Conservation (phyloP, 2,113 vertebrate species). For the Tetrao urogallus region DNA sequence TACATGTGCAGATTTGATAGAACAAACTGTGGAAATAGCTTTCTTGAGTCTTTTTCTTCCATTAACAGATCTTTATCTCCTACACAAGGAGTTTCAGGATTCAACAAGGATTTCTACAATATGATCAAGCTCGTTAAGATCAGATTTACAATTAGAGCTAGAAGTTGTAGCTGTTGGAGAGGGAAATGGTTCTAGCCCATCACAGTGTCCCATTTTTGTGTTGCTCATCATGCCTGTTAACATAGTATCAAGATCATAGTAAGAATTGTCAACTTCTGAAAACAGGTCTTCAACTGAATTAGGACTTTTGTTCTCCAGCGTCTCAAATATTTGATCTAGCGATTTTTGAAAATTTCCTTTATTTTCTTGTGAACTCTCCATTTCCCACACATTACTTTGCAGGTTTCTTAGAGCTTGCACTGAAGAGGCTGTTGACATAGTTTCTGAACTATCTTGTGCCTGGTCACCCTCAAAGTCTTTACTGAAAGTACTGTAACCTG, state of each 20-base stretch:
- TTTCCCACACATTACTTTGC: constrained; percentile 85
- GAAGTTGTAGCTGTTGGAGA: constrained; percentile 79
- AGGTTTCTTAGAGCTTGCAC: constrained; percentile 73
- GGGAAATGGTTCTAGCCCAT: constrained; percentile 88
- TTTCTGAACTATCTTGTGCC: constrained; percentile 37
- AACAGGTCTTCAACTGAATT: constrained; percentile 90
- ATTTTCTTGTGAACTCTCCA: constrained; percentile 79
- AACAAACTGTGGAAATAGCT: constrained; percentile 32
- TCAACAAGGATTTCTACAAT: constrained; percentile 98
- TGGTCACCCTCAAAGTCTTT: constrained; percentile 62
- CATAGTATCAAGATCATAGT: constrained; percentile 94
- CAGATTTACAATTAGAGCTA: constrained; percentile 88
- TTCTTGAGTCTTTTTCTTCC: constrained; percentile 25
- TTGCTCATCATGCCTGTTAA: constrained; percentile 91
- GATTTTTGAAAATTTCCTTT: constrained; percentile 83
- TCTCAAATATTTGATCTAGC: constrained; percentile 94
- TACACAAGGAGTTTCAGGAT: constrained; percentile 79
- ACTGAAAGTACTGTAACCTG: constrained; percentile 59
- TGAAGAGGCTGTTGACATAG: constrained; percentile 24
- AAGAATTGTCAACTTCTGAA: constrained; percentile 92
- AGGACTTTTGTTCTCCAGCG: constrained; percentile 89
- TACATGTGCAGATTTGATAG: constrained; percentile 62
- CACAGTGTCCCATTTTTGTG: constrained; percentile 87
- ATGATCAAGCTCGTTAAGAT: constrained; percentile 96
- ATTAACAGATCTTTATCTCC: constrained; percentile 2